phyloP scores from a whole-genome alignment of 2,888 invertebrate species.

The Acanthopleura granulata region DNA sequence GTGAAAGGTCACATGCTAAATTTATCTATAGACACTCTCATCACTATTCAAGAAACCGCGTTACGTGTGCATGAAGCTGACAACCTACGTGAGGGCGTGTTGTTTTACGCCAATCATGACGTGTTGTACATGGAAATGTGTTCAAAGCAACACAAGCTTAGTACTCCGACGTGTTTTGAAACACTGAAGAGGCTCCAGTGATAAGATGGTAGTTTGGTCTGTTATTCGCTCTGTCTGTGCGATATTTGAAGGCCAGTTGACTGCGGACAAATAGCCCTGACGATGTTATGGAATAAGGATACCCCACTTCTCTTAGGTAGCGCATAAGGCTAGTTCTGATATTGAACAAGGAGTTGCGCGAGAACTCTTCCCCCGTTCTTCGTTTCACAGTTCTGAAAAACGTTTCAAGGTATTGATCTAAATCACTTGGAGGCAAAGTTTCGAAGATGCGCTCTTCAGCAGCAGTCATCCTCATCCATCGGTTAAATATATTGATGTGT shows the following conservation, averaged over 20 bases:
- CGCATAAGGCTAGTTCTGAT: background rate
- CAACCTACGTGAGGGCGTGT: no score
- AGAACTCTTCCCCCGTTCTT: background rate
- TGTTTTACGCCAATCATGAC: no score
- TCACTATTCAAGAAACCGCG: no score
- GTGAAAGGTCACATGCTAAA: no score
- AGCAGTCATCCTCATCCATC: background rate
- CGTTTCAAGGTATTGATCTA: background rate
- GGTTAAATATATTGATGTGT: background rate
- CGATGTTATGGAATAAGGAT: background rate
- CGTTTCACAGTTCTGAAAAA: background rate
- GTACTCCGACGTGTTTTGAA: no score
- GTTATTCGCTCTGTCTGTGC: no score
- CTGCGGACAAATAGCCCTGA: background rate
- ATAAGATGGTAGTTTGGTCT: no score
- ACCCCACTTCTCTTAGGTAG: background rate
- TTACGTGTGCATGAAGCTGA: no score
- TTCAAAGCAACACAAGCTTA: no score
- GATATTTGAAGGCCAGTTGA: background rate
- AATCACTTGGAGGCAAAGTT: background rate
- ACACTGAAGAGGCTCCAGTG: no score
- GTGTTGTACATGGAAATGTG: no score
- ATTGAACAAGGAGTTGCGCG: background rate
- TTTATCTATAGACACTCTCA: no score
- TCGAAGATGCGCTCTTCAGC: background rate